Percentiles rank a stretch among this genome's conserved stretches.
Conservation (phyloP, 2,113 vertebrate genomes). For the Oostethus manadensis region DNA sequence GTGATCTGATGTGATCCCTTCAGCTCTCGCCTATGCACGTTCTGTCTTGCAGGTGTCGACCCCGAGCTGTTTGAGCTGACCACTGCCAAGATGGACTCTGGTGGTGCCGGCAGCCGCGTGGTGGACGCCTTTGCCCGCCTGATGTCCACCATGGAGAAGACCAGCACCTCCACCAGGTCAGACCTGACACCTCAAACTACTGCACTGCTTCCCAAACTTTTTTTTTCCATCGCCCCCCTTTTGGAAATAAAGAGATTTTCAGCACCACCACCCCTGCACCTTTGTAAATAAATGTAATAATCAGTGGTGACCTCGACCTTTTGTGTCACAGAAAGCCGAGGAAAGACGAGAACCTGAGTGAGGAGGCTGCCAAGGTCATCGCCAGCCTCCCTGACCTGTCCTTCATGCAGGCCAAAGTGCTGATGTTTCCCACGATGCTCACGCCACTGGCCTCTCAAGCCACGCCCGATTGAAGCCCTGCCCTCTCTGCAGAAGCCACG, state of each 20-base stretch:
- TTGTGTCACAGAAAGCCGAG: constrained; percentile 76
- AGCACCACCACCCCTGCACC: too few species aligned
- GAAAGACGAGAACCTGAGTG: constrained; percentile 90
- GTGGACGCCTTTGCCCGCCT: constrained; percentile 91
- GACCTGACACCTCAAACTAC: not conserved
- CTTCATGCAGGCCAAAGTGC: constrained; percentile 98
- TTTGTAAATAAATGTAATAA: too few species aligned
- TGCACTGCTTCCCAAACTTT: too few species aligned
- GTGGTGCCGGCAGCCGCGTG: constrained; percentile 75
- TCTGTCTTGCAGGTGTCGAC: constrained; percentile 81
- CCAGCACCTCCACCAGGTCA: constrained; percentile 89
- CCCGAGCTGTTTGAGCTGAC: constrained; percentile 95
- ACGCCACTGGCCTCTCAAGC: constrained; percentile 75
- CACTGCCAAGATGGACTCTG: constrained; percentile 86
- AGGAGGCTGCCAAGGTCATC: constrained; percentile 89
- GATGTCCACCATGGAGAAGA: constrained; percentile 96
- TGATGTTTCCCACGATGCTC: constrained; percentile 95
- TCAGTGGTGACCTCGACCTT: not conserved
- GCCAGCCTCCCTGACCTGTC: constrained; percentile 87
- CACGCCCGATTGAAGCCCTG: constrained; percentile 49
- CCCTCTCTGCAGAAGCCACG: not conserved
- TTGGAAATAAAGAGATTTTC: too few species aligned
- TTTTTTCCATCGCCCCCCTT: too few species aligned
- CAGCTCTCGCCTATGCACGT: not conserved
- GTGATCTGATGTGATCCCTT: not conserved